Evolutionary conservation across 2,113 vertebrate species (phyloP).

Genomic region (Vulpes ferrilata): DNA sequence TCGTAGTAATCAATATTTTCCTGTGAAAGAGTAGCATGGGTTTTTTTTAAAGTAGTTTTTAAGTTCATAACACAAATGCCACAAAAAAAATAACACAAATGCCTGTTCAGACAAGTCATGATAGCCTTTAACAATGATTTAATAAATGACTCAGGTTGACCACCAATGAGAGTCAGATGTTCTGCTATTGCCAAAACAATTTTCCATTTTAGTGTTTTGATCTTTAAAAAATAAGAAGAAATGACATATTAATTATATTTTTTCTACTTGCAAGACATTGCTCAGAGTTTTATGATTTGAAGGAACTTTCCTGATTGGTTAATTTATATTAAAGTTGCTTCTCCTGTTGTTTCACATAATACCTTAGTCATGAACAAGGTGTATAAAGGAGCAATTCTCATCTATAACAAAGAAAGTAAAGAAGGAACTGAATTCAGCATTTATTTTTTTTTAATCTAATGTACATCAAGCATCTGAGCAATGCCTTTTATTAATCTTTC

Average conservation of each 20-base stretch:
- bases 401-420: background rate
- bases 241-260: constrained; percentile 43
- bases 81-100: constrained; percentile 59
- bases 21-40: constrained; percentile 53
- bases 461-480: background rate
- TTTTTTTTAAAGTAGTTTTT: constrained; percentile 54
- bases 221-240: constrained; percentile 53
- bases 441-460: constrained; percentile 55
- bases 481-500: constrained; percentile 34
- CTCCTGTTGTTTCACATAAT: constrained; percentile 12
- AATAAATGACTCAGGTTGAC: constrained; percentile 53
- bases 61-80: constrained; percentile 66
- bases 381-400: constrained; percentile 7
- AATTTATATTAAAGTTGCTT: constrained; percentile 32
- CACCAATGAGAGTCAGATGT: constrained; percentile 54
- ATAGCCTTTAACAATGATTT: constrained; percentile 76
- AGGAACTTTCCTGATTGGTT: constrained; percentile 16
- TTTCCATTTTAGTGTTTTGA: constrained; percentile 56
- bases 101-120: constrained; percentile 63
- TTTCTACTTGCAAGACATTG: constrained; percentile 36
- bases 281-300: constrained; percentile 46
- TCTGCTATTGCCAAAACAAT: constrained; percentile 55
- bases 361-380: background rate
- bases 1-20: constrained; percentile 60
- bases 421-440: background rate